phyloP scores from a whole-genome alignment of 2,888 invertebrate species.

The Sinotaia quadrata region DNA sequence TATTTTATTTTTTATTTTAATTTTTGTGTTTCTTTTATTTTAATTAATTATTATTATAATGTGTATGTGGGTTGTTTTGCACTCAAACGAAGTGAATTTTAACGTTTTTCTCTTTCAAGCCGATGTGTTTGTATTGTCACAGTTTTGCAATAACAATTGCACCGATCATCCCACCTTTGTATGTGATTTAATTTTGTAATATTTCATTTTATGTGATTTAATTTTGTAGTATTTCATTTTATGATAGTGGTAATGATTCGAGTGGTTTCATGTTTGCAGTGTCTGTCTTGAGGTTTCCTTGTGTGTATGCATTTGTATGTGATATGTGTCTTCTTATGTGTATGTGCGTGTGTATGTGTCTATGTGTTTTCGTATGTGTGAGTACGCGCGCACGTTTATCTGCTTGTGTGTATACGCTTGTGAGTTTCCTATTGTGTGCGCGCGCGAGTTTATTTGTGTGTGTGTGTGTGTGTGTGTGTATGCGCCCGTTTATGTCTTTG shows the following conservation, averaged over 20 bases:
- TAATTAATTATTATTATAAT: no score
- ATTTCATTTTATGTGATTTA: no score
- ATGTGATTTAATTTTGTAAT: no score
- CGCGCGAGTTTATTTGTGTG: background rate
- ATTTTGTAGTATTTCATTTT: background rate
- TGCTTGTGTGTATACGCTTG: background rate
- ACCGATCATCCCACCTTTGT: no score
- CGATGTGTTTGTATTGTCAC: no score
- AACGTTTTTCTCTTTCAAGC: no score
- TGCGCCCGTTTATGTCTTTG: background rate
- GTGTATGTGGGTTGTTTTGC: no score
- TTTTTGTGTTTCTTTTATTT: no score
- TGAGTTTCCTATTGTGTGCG: background rate
- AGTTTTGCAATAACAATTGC: no score
- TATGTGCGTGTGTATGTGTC: slow-evolving; percentile 1
- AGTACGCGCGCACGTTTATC: background rate
- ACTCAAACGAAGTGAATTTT: no score
- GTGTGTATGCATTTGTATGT: background rate
- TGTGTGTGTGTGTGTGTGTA: slow-evolving; percentile 6
- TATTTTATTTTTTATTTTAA: no score
- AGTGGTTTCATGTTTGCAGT: background rate
- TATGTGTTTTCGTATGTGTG: no score
- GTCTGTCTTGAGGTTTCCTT: background rate
- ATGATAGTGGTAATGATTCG: background rate
- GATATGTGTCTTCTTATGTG: background rate